Base-by-base conservation (phyloP, 2,113 vertebrate species). In the Callipepla californica region DNA sequence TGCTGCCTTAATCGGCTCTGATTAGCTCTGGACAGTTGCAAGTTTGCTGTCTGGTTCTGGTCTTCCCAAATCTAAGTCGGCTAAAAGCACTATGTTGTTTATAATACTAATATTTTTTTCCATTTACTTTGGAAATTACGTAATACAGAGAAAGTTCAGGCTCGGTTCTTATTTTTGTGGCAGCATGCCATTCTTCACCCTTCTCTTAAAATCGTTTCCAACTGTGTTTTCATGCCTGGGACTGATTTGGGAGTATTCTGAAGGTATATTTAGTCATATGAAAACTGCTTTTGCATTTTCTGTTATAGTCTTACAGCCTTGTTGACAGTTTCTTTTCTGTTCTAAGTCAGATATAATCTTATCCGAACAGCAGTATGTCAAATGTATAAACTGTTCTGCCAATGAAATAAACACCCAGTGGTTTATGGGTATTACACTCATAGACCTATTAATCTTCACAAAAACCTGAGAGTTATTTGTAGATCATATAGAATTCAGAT, bases 211-310 rank as follows among this genome's bases (percentile, higher is more conserved):
- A 95, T 93, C 17, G 22, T 22, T 95, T 95, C 85, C 94, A 91
- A 95, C 73, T 94, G 73, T 92, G 78, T 78, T 92, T 95, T 93
- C 45, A 16, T 86, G 92, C n/a, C 94, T 94, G 94, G 53, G 82
- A 94, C 83, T 93, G 82, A 90, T 87, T 86, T 94, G 87, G 53
- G 82, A 73, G 23, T 66, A 26, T 69, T 86, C 73, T 86, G 83
- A 88, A 93, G 77, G 77, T 94, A 92, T 30, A n/a, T 74, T 58
- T 91, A 79, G 59, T 88, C 61, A 42, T 42, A 65, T 3, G 36
- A 90, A 90, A 93, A 23, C 28, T 44, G 11, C 72, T 78, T 90
- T 92, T 87, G 30, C 74, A 32, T 28, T 86, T 94, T 76, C 36
- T 72, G 2, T 78, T 61, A n/a, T n/a, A 84, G 51, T 55, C 62